A percentile compares a stretch with the other conserved stretches of the same genome.
phyloP scores from a whole-genome alignment of 2,113 vertebrate genomes.

The Onychostruthus taczanowskii region DNA sequence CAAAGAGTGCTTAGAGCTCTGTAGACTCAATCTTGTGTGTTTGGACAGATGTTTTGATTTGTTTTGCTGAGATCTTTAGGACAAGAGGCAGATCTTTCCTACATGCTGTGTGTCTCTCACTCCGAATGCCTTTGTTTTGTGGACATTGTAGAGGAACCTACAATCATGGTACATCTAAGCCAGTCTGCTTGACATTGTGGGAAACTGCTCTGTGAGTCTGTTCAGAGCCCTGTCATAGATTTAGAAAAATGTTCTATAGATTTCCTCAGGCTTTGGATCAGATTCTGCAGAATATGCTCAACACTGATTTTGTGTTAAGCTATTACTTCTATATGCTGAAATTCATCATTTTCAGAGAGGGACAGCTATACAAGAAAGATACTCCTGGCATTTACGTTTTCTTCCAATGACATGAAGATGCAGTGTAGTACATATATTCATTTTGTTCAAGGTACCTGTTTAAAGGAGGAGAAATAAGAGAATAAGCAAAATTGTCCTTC shows the following conservation, averaged over 20 bases:
- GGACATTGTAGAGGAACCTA: neutral
- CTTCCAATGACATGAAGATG: neutral
- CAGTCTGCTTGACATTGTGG: neutral
- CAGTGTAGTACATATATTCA: too few species aligned
- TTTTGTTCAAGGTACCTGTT: neutral
- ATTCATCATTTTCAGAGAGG: neutral
- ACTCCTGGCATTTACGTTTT: neutral
- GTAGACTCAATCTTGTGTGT: neutral
- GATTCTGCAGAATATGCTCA: neutral
- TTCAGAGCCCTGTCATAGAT: neutral
- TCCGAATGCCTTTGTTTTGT: accelerated
- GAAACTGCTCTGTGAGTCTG: neutral
- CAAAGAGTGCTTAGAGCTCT: neutral
- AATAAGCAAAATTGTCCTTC: neutral
- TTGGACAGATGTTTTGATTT: neutral
- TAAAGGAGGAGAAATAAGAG: neutral
- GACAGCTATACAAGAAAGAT: neutral
- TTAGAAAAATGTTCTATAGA: neutral
- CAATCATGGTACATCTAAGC: neutral
- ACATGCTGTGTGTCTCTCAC: neutral
- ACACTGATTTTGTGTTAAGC: neutral
- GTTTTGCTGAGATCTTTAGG: neutral
- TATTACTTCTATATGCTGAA: neutral
- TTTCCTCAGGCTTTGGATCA: neutral
- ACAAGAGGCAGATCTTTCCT: neutral